These are phyloP conservation scores for Calyptommatus sinebrachiatus DNA, from an alignment of 2,113 vertebrate species.

Conservation along the genomic window DNA sequence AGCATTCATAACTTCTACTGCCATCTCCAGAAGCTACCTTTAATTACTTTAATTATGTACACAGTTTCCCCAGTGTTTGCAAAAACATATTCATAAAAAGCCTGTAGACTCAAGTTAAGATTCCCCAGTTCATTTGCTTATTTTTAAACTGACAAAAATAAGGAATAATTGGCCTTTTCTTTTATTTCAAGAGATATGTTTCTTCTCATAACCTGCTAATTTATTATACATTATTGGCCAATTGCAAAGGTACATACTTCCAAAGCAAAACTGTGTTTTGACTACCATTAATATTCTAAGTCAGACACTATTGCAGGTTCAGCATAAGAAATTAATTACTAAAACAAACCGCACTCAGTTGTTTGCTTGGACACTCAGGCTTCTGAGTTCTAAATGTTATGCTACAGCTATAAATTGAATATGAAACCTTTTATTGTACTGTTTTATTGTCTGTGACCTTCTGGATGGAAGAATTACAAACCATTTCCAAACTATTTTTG, in stretches of 20 bases:
- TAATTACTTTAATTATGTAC: too few species aligned
- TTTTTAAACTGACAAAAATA: background rate
- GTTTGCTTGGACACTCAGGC: slow-evolving; percentile 12
- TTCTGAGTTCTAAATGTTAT: slow-evolving; percentile 7
- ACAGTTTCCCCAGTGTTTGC: too few species aligned
- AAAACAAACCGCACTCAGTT: background rate
- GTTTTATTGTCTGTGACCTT: slow-evolving; percentile 14
- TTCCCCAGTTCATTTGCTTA: too few species aligned
- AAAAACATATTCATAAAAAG: too few species aligned
- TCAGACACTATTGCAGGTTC: background rate
- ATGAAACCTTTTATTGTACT: slow-evolving; percentile 15
- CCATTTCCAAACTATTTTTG: slow-evolving; percentile 8
- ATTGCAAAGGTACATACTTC: background rate
- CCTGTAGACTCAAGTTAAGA: too few species aligned
- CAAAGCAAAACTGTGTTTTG: background rate
- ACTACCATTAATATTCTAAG: background rate
- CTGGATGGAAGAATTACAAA: slow-evolving; percentile 15
- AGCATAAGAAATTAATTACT: slow-evolving; percentile 1
- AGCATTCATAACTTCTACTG: too few species aligned
- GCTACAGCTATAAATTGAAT: slow-evolving; percentile 11
- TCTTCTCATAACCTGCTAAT: background rate
- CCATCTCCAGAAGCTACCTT: too few species aligned
- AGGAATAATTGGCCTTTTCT: background rate
- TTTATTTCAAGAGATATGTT: background rate
- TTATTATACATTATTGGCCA: background rate